Conservation (phyloP, 2,888 invertebrate genomes). For the Oligia fasciuncula region DNA sequence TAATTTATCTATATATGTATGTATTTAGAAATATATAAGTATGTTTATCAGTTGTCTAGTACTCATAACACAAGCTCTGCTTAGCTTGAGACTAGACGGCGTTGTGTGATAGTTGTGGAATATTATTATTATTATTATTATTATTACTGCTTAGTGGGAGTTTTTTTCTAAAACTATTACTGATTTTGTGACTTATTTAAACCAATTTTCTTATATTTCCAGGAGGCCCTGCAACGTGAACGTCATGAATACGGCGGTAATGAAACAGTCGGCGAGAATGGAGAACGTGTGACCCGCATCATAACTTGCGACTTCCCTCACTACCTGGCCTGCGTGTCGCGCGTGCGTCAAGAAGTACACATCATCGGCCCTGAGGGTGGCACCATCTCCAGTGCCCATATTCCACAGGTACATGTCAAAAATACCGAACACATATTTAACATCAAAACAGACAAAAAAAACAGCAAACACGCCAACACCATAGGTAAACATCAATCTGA, state of each 20-base stretch:
- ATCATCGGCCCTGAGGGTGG: slow-evolving; percentile 99
- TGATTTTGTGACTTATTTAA: background rate
- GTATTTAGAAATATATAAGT: no score
- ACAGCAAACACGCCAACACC: background rate
- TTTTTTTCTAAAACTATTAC: background rate
- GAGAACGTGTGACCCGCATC: slow-evolving; percentile 97
- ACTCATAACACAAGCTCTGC: no score
- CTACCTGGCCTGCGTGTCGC: slow-evolving; percentile 98
- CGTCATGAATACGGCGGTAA: slow-evolving; percentile 94
- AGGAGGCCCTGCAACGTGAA: slow-evolving; percentile 96
- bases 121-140: no score
- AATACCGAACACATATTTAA: background rate
- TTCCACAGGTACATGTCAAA: slow-evolving; percentile 91
- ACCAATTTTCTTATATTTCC: slow-evolving; percentile 66
- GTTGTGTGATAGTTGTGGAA: no score
- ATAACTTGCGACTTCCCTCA: slow-evolving; percentile 99
- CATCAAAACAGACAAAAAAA: background rate
- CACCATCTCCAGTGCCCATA: slow-evolving; percentile 97
- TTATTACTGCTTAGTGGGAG: background rate
- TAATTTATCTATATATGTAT: no score
- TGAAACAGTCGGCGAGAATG: slow-evolving; percentile 90
- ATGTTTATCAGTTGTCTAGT: no score
- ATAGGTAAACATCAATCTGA: background rate
- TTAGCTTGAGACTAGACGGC: no score
- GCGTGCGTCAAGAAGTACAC: slow-evolving; percentile 98